Evolutionary conservation across 2,888 invertebrate genomes (phyloP), one percentile per base, ranked within the genome.

Genomic region (Hermaeophaga mercurialis): DNA sequence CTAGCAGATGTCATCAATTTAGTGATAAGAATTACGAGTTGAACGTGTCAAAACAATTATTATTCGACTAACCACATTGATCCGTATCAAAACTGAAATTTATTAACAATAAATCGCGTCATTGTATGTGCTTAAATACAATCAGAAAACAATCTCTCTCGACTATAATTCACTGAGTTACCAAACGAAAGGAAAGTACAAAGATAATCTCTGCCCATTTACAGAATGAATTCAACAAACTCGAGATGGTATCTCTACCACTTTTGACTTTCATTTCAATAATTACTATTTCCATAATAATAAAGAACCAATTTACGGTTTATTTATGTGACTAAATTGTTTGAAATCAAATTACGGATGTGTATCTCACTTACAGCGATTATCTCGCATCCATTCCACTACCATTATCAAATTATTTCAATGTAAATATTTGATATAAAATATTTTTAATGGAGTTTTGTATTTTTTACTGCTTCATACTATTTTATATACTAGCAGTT

Each of bases 241-340:
- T 41, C 22, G 24, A 56, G 58, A 61, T 58, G 48, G 17, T 58
- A 58, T 61, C 58, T 53, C n/a, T 24, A 7, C 18, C 33, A 24
- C 33, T 36, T 54, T 55, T 48, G 53, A 59, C 56, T 54, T 47
- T 58, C 56, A 54, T 58, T 56, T 41, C 45, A 50, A 61, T 62
- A 62, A 62, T 59, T 52, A 62, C 52, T 56, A 56, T 62, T 58
- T 62, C 52, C 56, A 54, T 54, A 52, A 62, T 58, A 59, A 59
- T 62, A 59, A 56, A 59, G 58, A 62, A 58, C 52, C 60, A 52
- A 56, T 62, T 61, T 61, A 61, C 53, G 49, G 44, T 57, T 56
- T 50, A 56, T 57, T 62, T 52, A 54, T 50, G 50, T 39, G 56
- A 18, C 50, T 54, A 46, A 49, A 61, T 58, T 62, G 58, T 60